Conservation (phyloP, 2,888 invertebrate genomes). For the Drosophila lutescens region DNA sequence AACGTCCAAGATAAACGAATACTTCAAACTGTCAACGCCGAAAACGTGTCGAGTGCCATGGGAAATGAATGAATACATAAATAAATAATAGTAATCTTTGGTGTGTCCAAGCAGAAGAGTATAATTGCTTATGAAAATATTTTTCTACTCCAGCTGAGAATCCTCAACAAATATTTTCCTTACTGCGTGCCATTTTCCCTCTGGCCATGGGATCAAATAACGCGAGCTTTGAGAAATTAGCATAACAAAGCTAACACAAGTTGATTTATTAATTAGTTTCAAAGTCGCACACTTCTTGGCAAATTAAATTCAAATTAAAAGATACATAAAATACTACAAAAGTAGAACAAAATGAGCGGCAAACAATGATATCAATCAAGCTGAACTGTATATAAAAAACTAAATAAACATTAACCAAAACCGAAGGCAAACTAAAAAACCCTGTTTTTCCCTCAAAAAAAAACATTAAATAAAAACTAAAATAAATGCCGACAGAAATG, state of each 20-base stretch:
- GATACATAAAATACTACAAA: slow-evolving; percentile 27
- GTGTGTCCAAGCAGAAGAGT: slow-evolving; percentile 12
- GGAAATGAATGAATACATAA: slow-evolving; percentile 37
- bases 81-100: slow-evolving; percentile 5
- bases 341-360: slow-evolving; percentile 26
- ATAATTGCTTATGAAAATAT: slow-evolving; percentile 37
- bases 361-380: slow-evolving; percentile 40
- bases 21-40: slow-evolving; percentile 66
- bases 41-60: slow-evolving; percentile 44
- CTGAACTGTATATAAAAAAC: slow-evolving; percentile 2
- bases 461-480: slow-evolving; percentile 27
- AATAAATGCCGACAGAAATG: slow-evolving; percentile 54
- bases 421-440: slow-evolving; percentile 30
- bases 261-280: slow-evolving; percentile 46
- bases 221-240: slow-evolving; percentile 45
- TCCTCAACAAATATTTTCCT: slow-evolving; percentile 31
- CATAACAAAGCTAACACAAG: slow-evolving; percentile 63
- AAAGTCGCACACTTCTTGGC: slow-evolving; percentile 30
- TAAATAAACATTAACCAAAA: slow-evolving; percentile 14
- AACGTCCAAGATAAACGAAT: slow-evolving; percentile 25
- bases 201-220: slow-evolving; percentile 29
- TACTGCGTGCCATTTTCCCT: not conserved
- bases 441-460: slow-evolving; percentile 17
- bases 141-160: slow-evolving; percentile 4
- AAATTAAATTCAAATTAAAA: slow-evolving; percentile 55